phyloP scores from a whole-genome alignment of 2,888 invertebrate genomes.

The Luperina testacea region DNA sequence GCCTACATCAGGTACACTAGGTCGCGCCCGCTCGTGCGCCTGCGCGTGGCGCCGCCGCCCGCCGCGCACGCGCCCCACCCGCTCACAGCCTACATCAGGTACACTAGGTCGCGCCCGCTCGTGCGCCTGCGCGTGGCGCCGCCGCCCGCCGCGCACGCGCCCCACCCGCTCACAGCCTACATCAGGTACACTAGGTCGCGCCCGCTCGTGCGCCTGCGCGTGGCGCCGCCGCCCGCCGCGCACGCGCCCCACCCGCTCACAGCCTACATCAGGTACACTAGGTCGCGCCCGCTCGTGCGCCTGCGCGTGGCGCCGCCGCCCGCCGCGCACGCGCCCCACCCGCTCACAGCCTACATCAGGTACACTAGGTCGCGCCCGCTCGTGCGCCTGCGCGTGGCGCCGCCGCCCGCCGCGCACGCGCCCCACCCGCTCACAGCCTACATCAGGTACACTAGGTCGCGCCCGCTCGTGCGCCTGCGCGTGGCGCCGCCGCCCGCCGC shows the following conservation, averaged over 20 bases:
- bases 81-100: conserved; percentile 42
- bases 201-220: no score
- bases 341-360: conserved; percentile 41
- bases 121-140: conserved; percentile 86
- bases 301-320: no score
- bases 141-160: conserved; percentile 89
- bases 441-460: conserved; percentile 27
- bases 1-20: conserved; percentile 35
- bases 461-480: no score
- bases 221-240: conserved; percentile 92
- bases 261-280: conserved; percentile 31
- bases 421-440: conserved; percentile 30
- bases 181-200: conserved; percentile 23
- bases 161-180: conserved; percentile 34
- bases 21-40: conserved; percentile 94
- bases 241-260: conserved; percentile 18
- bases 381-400: no score
- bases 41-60: conserved; percentile 74
- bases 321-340: conserved; percentile 81
- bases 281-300: no score
- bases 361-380: no score
- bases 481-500: conserved; percentile 92
- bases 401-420: conserved; percentile 87
- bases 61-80: conserved; percentile 86
- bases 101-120: conserved; percentile 93